Conservation (phyloP, 1,140 invertebrate species). For the Odontomachus brunneus region DNA sequence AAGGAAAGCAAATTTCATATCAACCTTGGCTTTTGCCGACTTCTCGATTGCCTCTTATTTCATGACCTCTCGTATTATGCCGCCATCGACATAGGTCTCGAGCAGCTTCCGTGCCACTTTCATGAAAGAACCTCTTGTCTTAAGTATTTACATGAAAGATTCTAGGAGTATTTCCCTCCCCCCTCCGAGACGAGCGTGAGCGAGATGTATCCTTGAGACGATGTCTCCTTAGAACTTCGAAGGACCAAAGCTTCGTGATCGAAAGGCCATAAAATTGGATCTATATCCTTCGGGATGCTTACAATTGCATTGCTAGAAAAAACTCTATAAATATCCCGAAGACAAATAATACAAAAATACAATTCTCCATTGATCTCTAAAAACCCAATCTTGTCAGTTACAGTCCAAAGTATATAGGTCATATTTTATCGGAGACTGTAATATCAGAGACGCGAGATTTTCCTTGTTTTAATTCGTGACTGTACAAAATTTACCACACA, state of each 20-base stretch:
- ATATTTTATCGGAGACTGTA: neutral
- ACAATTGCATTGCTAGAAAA: constrained; percentile 21
- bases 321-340: neutral
- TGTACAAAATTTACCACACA: constrained; percentile 7
- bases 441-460: neutral
- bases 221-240: constrained; percentile 31
- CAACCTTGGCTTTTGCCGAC: constrained; percentile 23
- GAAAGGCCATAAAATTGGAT: constrained; percentile 39
- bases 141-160: constrained; percentile 61
- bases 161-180: neutral
- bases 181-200: neutral
- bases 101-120: constrained; percentile 48
- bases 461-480: neutral
- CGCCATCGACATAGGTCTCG: constrained; percentile 27
- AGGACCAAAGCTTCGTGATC: neutral
- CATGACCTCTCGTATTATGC: constrained; percentile 34
- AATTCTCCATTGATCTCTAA: constrained; percentile 12
- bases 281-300: constrained; percentile 7
- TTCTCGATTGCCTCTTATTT: constrained; percentile 47
- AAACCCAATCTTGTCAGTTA: constrained; percentile 26
- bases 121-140: constrained; percentile 55
- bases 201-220: constrained; percentile 46
- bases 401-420: neutral
- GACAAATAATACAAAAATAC: constrained; percentile 23
- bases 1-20: neutral